Percentiles rank a stretch among this genome's conserved stretches.
These are phyloP conservation scores for Rotaria socialis DNA, from an alignment of 2,888 invertebrate species.

Conservation along the genomic window DNA sequence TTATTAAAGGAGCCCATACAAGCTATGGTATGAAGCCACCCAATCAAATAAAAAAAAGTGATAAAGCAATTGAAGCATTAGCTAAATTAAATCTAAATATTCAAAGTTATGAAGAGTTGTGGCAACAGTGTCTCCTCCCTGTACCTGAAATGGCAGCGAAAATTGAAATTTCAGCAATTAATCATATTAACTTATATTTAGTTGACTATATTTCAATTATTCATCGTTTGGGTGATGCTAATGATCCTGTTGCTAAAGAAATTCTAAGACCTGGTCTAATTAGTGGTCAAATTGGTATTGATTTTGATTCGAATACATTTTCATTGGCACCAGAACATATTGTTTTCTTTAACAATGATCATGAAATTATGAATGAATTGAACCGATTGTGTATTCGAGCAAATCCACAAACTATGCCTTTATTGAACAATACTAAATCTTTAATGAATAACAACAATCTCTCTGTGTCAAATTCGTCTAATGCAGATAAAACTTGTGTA, in stretches of 20 bases:
- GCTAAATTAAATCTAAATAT: background rate
- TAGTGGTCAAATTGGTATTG: background rate
- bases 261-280: background rate
- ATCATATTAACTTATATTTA: background rate
- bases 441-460: too few species aligned
- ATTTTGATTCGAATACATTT: background rate
- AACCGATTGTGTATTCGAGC: background rate
- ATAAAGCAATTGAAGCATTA: background rate
- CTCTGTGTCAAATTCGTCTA: too few species aligned
- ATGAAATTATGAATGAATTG: background rate
- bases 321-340: background rate
- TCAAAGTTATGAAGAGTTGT: background rate
- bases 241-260: background rate
- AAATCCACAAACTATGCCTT: too few species aligned
- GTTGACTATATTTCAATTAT: background rate
- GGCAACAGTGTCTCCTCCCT: background rate
- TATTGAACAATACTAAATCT: too few species aligned
- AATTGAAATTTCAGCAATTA: background rate
- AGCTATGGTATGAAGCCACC: background rate
- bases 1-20: background rate
- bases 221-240: background rate
- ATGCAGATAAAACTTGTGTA: too few species aligned
- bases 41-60: background rate
- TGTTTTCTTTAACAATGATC: background rate
- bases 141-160: background rate